A percentile compares a stretch with the other conserved stretches of the same genome.
phyloP scores from a whole-genome alignment of 2,888 invertebrate genomes.

The Agonopterix alstromeriana region DNA sequence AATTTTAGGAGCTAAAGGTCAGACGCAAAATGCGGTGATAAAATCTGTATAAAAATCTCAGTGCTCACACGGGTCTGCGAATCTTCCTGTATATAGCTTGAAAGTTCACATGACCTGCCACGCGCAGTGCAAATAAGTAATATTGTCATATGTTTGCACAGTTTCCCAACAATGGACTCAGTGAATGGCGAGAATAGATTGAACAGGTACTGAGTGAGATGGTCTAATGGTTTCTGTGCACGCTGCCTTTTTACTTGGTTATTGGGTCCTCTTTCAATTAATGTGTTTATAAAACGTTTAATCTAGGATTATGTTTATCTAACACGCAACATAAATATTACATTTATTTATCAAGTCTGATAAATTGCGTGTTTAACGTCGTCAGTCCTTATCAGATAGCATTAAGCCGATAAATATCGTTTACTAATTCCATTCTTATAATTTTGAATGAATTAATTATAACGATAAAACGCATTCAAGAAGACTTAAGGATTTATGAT shows the following conservation, averaged over 20 bases:
- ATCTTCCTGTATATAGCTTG: constrained; percentile 63
- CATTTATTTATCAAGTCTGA: not conserved
- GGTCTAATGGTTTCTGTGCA: constrained; percentile 39
- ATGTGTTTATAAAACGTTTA: not conserved
- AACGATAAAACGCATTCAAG: too few species aligned
- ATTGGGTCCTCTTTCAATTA: constrained; percentile 37
- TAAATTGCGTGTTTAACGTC: too few species aligned
- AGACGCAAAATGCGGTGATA: too few species aligned
- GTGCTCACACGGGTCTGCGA: constrained; percentile 27
- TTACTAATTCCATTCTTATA: too few species aligned
- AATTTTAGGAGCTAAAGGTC: too few species aligned
- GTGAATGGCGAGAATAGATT: constrained; percentile 74
- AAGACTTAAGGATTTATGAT: too few species aligned
- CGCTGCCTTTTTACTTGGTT: constrained; percentile 29
- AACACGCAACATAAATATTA: not conserved
- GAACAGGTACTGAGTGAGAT: constrained; percentile 77
- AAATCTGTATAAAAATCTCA: constrained; percentile 15
- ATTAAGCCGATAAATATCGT: too few species aligned
- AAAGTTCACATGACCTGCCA: not conserved
- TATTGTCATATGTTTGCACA: constrained; percentile 63
- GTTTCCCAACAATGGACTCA: constrained; percentile 71
- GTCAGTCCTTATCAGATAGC: too few species aligned
- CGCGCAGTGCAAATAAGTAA: not conserved
- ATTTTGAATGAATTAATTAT: too few species aligned
- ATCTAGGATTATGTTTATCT: constrained; percentile 1